Conservation (phyloP, 1,140 invertebrate species). For the Leptonema lineaticorne region DNA sequence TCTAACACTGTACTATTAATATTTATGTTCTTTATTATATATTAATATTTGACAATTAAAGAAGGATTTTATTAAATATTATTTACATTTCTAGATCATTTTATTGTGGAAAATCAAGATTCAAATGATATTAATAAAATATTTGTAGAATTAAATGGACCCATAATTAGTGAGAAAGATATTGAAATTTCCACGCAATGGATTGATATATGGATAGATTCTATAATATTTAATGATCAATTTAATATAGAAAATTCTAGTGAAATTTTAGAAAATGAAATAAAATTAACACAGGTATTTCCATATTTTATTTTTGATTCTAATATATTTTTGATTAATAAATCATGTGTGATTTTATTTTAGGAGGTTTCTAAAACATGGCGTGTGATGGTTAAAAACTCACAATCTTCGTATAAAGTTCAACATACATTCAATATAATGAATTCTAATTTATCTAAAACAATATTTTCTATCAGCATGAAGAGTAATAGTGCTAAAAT, state of each 20-base stretch:
- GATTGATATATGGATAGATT: background rate
- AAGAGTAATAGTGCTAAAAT: constrained; percentile 56
- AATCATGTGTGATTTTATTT: background rate
- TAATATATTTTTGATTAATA: too few species aligned
- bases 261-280: background rate
- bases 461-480: constrained; percentile 37
- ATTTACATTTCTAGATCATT: background rate
- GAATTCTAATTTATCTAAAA: background rate
- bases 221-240: background rate
- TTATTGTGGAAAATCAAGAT: background rate
- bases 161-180: background rate
- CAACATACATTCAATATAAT: background rate
- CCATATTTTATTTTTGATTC: too few species aligned
- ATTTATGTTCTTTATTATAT: background rate
- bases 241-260: background rate
- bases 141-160: background rate
- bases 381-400: background rate
- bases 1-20: background rate
- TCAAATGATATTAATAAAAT: background rate
- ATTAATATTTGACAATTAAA: background rate
- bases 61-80: background rate
- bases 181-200: background rate
- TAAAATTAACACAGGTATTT: background rate
- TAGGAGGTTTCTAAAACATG: background rate
- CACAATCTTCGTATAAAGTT: background rate